Conservation (phyloP, 2,888 invertebrate species). For the Drosophila fungiperda region DNA sequence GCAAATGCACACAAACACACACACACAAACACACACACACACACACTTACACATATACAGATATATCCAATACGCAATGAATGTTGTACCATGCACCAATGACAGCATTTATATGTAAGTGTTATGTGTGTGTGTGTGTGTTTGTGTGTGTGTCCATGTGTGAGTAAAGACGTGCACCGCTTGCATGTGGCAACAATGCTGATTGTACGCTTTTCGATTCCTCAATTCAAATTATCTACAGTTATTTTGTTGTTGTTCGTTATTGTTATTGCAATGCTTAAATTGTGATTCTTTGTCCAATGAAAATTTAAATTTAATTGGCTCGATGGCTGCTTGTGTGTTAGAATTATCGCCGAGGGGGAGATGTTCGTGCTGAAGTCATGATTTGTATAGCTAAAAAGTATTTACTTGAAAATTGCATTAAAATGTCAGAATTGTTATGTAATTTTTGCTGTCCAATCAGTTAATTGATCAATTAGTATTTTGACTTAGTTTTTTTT, state of each 20-base stretch:
- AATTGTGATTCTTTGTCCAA: conserved; percentile 42
- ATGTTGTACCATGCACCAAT: conserved; percentile 18
- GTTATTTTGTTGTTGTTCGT: conserved; percentile 36
- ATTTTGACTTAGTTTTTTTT: conserved; percentile 8
- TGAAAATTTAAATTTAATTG: conserved; percentile 58
- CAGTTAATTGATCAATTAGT: conserved; percentile 43
- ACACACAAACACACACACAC: conserved; percentile 5
- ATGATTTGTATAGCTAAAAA: conserved; percentile 2
- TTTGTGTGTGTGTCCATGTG: conserved; percentile 20
- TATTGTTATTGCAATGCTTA: conserved; percentile 36
- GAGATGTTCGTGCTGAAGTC: conserved; percentile 10
- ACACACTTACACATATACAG: conserved; percentile 4
- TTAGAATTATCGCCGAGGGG: not conserved
- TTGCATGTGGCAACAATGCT: conserved; percentile 61
- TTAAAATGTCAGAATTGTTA: conserved; percentile 39
- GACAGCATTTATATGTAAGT: not conserved
- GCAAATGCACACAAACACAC: conserved; percentile 66
- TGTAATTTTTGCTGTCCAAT: conserved; percentile 23
- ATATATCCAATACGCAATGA: conserved; percentile 37
- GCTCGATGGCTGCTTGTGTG: conserved; percentile 15
- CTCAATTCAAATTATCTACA: conserved; percentile 61
- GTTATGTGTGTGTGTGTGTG: conserved; percentile 10
- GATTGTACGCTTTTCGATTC: conserved; percentile 61
- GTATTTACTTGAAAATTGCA: conserved; percentile 5
- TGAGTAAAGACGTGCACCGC: conserved; percentile 55